Conservation (phyloP, 2,888 invertebrate species). For the Osmoderma eremita region DNA sequence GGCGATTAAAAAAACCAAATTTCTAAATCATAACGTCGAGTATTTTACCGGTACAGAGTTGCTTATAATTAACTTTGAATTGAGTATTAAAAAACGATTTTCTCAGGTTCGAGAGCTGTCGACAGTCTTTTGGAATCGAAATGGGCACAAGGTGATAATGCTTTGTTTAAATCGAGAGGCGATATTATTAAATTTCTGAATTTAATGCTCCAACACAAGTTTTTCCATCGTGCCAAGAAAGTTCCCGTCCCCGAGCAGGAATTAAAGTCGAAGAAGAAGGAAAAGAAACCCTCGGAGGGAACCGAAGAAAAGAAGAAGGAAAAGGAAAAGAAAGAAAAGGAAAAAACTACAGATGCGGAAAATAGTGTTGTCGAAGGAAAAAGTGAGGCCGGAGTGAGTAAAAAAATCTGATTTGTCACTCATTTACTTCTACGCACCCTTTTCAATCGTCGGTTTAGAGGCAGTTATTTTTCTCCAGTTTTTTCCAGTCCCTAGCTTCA, state of each 20-base stretch:
- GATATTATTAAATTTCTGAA: constrained; percentile 85
- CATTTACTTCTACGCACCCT: no score
- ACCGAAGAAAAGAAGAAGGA: constrained; percentile 66
- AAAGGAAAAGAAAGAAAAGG: constrained; percentile 58
- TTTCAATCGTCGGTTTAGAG: no score
- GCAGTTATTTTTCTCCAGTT: no score
- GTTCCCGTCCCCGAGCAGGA: constrained; percentile 79
- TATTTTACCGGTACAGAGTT: constrained; percentile 84
- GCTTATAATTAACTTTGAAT: constrained; percentile 34
- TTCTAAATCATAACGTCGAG: constrained; percentile 95
- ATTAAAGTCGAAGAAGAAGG: constrained; percentile 69
- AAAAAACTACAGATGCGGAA: constrained; percentile 65
- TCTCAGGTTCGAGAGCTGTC: constrained; percentile 83
- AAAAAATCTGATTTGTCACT: no score
- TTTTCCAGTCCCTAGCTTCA: no score
- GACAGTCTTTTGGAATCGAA: constrained; percentile 92
- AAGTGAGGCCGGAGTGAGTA: constrained; percentile 58
- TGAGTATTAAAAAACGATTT: constrained; percentile 2
- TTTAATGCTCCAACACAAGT: constrained; percentile 88
- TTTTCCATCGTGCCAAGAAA: constrained; percentile 95
- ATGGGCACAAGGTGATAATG: constrained; percentile 81
- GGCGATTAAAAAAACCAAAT: constrained; percentile 94
- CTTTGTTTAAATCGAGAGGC: constrained; percentile 83
- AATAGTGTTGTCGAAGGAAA: constrained; percentile 68
- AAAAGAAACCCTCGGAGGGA: constrained; percentile 63